Evolutionary conservation across 2,888 invertebrate species (phyloP).

Genomic region (Tanypteryx hageni): DNA sequence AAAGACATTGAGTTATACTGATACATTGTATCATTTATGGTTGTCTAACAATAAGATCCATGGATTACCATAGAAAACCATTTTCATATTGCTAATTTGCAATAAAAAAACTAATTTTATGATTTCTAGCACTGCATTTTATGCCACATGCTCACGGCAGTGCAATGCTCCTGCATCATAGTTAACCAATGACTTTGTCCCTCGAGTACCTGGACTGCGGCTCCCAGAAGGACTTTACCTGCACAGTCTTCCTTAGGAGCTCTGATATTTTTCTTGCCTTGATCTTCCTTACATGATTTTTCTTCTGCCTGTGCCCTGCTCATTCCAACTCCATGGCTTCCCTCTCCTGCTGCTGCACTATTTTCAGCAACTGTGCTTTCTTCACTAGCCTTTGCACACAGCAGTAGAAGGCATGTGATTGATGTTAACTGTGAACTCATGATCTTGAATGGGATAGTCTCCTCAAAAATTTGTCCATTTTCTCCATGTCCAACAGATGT

Average conservation of each 20-base stretch:
- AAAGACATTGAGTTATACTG: too few species aligned
- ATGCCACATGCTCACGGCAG: conserved; percentile 7
- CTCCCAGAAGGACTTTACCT: neutral
- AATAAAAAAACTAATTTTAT: neutral
- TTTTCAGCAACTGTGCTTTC: neutral
- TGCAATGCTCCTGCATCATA: neutral
- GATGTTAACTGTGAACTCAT: neutral
- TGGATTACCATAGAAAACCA: neutral
- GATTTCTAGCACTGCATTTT: neutral
- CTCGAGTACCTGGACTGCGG: neutral
- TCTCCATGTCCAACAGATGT: neutral
- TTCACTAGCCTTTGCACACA: neutral
- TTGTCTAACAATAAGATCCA: neutral
- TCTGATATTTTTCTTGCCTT: neutral
- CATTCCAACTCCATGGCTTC: neutral
- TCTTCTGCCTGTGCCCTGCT: neutral
- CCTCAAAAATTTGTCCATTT: neutral
- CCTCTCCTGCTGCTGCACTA: neutral
- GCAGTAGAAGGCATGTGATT: neutral
- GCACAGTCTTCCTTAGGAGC: neutral
- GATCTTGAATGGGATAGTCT: neutral
- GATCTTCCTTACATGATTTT: neutral
- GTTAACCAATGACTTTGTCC: neutral
- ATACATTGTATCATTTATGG: conserved; percentile 1
- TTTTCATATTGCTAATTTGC: neutral